Evolutionary conservation across 2,888 invertebrate genomes (phyloP), one percentile per base, ranked within the genome.

Genomic region (Alitta virens): DNA sequence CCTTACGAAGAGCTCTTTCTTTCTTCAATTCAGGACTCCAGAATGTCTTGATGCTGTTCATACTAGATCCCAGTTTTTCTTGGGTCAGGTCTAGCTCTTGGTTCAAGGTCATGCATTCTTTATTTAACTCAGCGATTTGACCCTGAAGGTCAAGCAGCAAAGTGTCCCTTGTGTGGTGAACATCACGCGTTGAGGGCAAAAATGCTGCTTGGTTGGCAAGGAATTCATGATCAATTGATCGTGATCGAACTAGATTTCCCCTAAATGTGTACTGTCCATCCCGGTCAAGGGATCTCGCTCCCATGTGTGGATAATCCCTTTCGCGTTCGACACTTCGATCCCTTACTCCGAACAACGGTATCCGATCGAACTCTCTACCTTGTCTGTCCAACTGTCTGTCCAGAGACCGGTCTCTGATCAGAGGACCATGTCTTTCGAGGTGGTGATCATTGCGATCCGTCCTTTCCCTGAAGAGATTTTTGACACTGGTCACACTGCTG

Each of bases 11-110:
- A 57, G 95, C 94, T 70, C 98, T 86, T 85, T 99, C 98, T 84
- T 97, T 96, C 86, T 99, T 99, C 83, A 99, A 86, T 85, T 99
- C 99, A 23, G 99, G 99, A 81, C 96, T 96, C 99, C 99, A 99
- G 85, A 99, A 99, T 61, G 97, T 98, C 86, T 98, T 98, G 84
- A 99, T 99, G 85, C 95, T 96, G 85, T 98, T 97, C 97, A 99
- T 99, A 78, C 93, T 94, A 80, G 95, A 95, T 82, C 94, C 94
- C 75, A 98, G 87, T 85, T 98, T 98, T 85, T 97, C 95, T 84
- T 95, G 95, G 71, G 95, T 94, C 80, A 94, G 86, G 54, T 82
- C 80, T 33, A 79, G 68, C 54, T 81, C 80, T 62, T 78, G 75
- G 60, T 79, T 79, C 27, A 78, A 87, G 82, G 91, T 92, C 58